Percentiles rank a stretch among this genome's conserved stretches.
phyloP scores from a whole-genome alignment of 2,113 vertebrate species.

The Pedetes capensis region DNA sequence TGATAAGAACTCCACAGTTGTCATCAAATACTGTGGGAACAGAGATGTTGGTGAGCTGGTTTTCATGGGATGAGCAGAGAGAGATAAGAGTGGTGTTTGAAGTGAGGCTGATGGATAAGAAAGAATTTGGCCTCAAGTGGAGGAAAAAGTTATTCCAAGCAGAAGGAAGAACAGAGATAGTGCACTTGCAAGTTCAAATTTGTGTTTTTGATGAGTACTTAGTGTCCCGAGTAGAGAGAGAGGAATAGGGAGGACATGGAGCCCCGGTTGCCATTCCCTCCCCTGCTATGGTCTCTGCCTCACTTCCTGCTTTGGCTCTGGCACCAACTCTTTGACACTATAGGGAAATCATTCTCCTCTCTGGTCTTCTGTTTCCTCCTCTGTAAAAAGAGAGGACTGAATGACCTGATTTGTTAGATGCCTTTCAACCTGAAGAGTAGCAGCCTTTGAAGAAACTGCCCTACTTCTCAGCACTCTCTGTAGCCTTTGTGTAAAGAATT shows the following conservation, averaged over 20 bases:
- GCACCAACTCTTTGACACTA: neutral
- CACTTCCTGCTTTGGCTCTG: neutral
- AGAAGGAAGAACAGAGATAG: neutral
- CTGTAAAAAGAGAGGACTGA: constrained; percentile 26
- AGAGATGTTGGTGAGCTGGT: neutral
- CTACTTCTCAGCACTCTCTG: neutral
- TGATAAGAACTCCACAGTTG: neutral
- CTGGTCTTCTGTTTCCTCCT: constrained; percentile 11
- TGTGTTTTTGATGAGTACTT: neutral
- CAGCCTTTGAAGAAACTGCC: constrained; percentile 66
- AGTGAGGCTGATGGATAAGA: neutral
- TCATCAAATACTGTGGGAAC: neutral
- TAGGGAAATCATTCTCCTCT: constrained; percentile 2
- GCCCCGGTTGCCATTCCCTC: neutral
- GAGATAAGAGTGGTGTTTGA: neutral
- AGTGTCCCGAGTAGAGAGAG: neutral
- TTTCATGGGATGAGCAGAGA: neutral
- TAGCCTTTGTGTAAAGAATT: constrained; percentile 57
- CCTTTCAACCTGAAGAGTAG: constrained; percentile 37
- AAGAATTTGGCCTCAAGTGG: neutral
- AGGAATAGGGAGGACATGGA: neutral
- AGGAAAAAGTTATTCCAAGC: neutral
- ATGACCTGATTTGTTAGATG: constrained; percentile 43
- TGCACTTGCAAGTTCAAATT: neutral
- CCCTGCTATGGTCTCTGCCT: neutral